phyloP scores from a whole-genome alignment of 2,888 invertebrate species.

The Hydraecia micacea region DNA sequence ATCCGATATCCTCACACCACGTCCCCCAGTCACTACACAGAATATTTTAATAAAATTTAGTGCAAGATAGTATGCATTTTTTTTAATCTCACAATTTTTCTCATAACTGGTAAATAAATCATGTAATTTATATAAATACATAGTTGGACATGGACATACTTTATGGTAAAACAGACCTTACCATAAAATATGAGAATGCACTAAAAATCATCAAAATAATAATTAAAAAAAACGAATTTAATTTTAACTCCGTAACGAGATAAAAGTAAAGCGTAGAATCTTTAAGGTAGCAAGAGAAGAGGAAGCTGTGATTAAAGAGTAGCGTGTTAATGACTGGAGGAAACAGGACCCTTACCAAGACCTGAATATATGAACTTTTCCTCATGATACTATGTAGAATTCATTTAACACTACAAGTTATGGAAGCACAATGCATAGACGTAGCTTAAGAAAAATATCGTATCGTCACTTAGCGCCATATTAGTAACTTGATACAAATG shows the following conservation, averaged over 20 bases:
- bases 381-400: slow-evolving; percentile 61
- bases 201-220: slow-evolving; percentile 77
- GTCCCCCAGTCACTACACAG: slow-evolving; percentile 83
- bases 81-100: neutral
- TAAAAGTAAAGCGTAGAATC: slow-evolving; percentile 74
- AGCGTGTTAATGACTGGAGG: slow-evolving; percentile 84
- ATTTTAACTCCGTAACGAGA: slow-evolving; percentile 65
- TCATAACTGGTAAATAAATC: neutral
- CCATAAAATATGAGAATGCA: slow-evolving; percentile 60
- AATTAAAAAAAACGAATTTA: slow-evolving; percentile 53
- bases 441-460: slow-evolving; percentile 42
- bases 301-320: slow-evolving; percentile 78
- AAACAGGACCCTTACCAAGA: slow-evolving; percentile 71
- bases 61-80: slow-evolving; percentile 29
- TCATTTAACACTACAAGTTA: slow-evolving; percentile 53
- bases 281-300: slow-evolving; percentile 76
- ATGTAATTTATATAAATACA: neutral
- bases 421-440: slow-evolving; percentile 54
- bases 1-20: slow-evolving; percentile 82
- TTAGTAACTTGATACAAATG: slow-evolving; percentile 61
- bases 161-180: neutral
- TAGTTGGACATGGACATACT: neutral
- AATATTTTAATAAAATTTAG: slow-evolving; percentile 76
- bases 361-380: slow-evolving; percentile 51
- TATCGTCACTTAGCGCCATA: slow-evolving; percentile 57